Evolutionary conservation across 2,888 invertebrate species (phyloP), one percentile per base, ranked within the genome.

Genomic region (Leptura quadrifasciata): DNA sequence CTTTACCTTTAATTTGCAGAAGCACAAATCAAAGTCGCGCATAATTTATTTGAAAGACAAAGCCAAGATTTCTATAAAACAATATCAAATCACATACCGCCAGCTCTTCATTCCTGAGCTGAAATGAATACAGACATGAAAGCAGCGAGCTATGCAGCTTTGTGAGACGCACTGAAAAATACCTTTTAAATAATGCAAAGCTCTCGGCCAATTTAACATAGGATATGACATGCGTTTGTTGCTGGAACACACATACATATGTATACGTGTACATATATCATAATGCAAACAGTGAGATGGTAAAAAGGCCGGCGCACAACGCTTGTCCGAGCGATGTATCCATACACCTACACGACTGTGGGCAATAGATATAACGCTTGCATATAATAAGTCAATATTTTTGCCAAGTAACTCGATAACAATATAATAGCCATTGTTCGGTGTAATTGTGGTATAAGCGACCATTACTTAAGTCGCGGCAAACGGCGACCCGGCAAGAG

Each of bases 351-450:
- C 87, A 83, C 86, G 76, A 81, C 69, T 61, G 68, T 57, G 55
- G 57, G 68, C 68, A 55, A 64, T 54, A 69, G 61, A 80, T 80
- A 79, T 78, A 80, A 82, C 80, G 82, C 84, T 80, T 84, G 87
- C 85, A 86, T 86, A 88, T 88, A 88, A 88, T 88, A 88, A 88
- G 88, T 88, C 88, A 88, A 88, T 88, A 88, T 88, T 88, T 88
- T 88, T 88, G 88, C 87, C 84, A 82, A 85, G 84, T 85, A 86
- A 86, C 87, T 86, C 87, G 88, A 88, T 88, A 88, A 88, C 88
- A 88, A 88, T 88, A 88, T 88, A 88, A 88, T 88, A 87, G 88
- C 87, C 86, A 89, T 89, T 89, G 89, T 89, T 88, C 88, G 85
- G 85, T 78, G 88, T 88, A 88, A 88, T 89, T 89, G 89, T 88